A percentile compares a stretch with the other conserved stretches of the same genome.
Evolutionary conservation across 1,140 invertebrate genomes (phyloP).

Genomic region (Mycetomoellerius zeteki): DNA sequence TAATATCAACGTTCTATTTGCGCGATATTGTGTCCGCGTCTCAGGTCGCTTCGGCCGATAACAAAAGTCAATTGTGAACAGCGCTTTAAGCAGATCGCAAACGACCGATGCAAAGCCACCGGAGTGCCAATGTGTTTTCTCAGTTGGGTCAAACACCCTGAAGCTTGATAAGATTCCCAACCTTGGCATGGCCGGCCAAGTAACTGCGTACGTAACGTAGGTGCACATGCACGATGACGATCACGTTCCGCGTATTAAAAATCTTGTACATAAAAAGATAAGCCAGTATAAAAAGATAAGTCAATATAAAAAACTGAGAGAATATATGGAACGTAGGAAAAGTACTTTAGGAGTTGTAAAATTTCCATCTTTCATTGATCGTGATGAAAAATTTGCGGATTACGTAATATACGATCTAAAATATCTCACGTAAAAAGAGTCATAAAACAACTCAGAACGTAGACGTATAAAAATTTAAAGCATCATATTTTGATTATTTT

Average conservation of each 20-base stretch:
- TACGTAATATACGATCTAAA: not conserved
- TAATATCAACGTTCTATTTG: not conserved
- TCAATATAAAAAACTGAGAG: not conserved
- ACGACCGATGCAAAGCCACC: slow-evolving; percentile 48
- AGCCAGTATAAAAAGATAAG: not conserved
- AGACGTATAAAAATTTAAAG: not conserved
- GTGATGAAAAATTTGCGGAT: not conserved
- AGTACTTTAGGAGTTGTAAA: not conserved
- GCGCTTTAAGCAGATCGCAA: slow-evolving; percentile 52
- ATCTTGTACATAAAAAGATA: slow-evolving; percentile 37
- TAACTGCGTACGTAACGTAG: slow-evolving; percentile 66
- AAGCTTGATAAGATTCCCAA: slow-evolving; percentile 79
- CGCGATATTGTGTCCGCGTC: too few species aligned
- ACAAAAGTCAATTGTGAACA: slow-evolving; percentile 61
- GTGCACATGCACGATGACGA: slow-evolving; percentile 9
- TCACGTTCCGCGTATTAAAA: slow-evolving; percentile 19
- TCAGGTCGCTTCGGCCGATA: slow-evolving; percentile 16
- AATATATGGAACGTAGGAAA: not conserved
- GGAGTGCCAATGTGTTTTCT: slow-evolving; percentile 78
- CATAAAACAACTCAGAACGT: not conserved
- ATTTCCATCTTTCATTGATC: slow-evolving; percentile 11
- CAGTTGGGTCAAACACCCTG: slow-evolving; percentile 80
- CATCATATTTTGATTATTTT: not conserved
- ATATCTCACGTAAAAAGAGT: not conserved
- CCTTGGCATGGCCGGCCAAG: slow-evolving; percentile 76